These are phyloP conservation scores for Tenthredo notha DNA, from an alignment of 2,888 invertebrate species.

Conservation along the genomic window DNA sequence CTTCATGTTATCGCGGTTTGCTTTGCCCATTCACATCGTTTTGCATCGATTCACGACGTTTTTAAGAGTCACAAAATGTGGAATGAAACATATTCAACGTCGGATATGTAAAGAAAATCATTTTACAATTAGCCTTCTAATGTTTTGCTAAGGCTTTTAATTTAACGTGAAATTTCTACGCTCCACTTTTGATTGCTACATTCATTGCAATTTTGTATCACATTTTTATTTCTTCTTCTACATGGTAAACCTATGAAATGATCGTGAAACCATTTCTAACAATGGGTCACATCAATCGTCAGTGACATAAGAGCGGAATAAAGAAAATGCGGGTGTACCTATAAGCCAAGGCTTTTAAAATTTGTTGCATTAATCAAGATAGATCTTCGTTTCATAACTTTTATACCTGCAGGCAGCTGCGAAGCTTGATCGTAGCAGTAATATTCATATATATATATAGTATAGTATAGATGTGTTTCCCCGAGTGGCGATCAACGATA, in stretches of 20 bases:
- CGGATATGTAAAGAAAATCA: background rate
- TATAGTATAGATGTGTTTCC: background rate
- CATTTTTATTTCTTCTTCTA: background rate
- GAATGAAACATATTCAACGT: background rate
- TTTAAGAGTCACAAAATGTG: background rate
- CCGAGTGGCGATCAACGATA: background rate
- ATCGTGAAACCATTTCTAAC: background rate
- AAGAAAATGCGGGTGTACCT: conserved; percentile 7
- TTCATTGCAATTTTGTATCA: no score
- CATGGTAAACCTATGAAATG: background rate
- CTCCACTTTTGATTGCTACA: no score
- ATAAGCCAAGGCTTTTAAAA: background rate
- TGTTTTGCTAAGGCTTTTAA: background rate
- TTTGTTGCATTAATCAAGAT: conserved; percentile 7
- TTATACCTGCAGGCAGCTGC: conserved; percentile 19
- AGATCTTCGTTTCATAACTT: conserved; percentile 12
- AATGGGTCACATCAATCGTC: background rate
- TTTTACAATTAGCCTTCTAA: background rate
- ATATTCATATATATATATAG: background rate
- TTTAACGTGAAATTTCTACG: no score
- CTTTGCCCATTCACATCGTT: conserved; percentile 21
- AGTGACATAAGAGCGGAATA: background rate
- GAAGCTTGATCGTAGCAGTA: background rate
- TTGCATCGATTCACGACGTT: conserved; percentile 23
- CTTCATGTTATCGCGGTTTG: conserved; percentile 22